Evolutionary conservation across 1,140 invertebrate genomes (phyloP), one percentile per base, ranked within the genome.

Genomic region (Phymorhynchus buccinoides): DNA sequence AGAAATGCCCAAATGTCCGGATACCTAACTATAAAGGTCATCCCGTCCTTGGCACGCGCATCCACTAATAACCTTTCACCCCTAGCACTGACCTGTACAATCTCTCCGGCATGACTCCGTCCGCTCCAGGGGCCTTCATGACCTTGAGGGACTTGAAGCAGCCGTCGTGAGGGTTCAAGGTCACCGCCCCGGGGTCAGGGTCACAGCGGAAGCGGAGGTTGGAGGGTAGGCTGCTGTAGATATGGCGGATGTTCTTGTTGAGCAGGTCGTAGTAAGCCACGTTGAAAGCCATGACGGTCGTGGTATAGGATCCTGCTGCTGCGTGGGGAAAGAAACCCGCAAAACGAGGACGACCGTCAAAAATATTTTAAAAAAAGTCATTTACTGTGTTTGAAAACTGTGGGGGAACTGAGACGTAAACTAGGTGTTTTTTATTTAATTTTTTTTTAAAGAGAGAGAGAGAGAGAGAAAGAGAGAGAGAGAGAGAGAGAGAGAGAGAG

Each of bases 161-260:
- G 22, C 87, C 87, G 1, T 86, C 75, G 1, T 89, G 84, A 79
- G 88, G 87, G n/a, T 68, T 68, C 62, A 83, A 71, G 41, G 66
- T 83, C 62, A 71, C 66, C 62, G 44, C 66, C 37, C 81, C 39
- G 37, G 81, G 81, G 62, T 41, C 41, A 35, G 81, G 81, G 56
- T 83, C 66, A 42, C 52, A 73, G 62, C 84, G 39, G 83, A 86
- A 84, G 86, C 85, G 22, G 27, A 84, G 35, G 68, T 84, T 78
- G 42, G 80, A 73, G 27, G 89, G 89, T 27, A 87, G 87, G 18
- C 88, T 88, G 66, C 90, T 91, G 85, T 91, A 91, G n/a, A 91
- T 90, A 62, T 91, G 89, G 35, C 88, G 89, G 42, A 91, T 88
- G 68, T 91, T 89, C 39, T 87, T 84, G 68, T 81, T 83, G 6